Base-by-base conservation (phyloP, 2,797 vertebrate species). In the Coracias cyanogaster region DNA sequence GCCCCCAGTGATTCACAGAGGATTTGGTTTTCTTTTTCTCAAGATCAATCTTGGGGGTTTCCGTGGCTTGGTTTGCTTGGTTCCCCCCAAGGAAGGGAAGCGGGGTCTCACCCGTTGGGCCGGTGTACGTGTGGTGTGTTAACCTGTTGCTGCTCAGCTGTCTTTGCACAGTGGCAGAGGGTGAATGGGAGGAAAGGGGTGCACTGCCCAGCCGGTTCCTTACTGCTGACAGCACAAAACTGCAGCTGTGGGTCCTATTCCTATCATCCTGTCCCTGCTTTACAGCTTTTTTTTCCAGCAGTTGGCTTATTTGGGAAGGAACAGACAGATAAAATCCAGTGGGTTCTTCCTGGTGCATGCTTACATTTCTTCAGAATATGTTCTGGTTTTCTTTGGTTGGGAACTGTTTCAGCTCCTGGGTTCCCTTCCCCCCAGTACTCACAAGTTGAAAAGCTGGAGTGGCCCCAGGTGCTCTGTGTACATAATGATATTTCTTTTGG, bases 211-310 rank as follows among this genome's bases (percentile, higher is more conserved):
- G 72, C 37, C 77, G 60, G 66, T 60, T 26, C 19, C 39, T 74
- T 49, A 35, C 46, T 86, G 88, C 92, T 92, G 80, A 77, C 90
- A 86, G 55, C 60, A 82, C 39, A 85, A 35, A 91, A 51, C 70
- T 92, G 93, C 95, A 91, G 91, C 94, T 97, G 91, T 96, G 93
- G 52, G 39, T 93, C 95, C 64, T 89, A 60, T 94, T 95, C 74
- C 91, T 93, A 89, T 85, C 58, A 13, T 33, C 41, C 65, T 64
- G 70, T 60, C 87, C 28, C 52, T 55, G 41, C 74, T 89, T 18
- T 79, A 43, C 31, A 57, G 64, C 71, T 89, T 92, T 94, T n/a
- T 49, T 96, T 94, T 91, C 78, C 52, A 89, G 48, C 87, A 91
- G 64, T 94, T 96, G 93, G 43, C 52, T 93, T 31, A n/a, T 82